phyloP scores from a whole-genome alignment of 2,113 vertebrate genomes.

The Malurus melanocephalus region DNA sequence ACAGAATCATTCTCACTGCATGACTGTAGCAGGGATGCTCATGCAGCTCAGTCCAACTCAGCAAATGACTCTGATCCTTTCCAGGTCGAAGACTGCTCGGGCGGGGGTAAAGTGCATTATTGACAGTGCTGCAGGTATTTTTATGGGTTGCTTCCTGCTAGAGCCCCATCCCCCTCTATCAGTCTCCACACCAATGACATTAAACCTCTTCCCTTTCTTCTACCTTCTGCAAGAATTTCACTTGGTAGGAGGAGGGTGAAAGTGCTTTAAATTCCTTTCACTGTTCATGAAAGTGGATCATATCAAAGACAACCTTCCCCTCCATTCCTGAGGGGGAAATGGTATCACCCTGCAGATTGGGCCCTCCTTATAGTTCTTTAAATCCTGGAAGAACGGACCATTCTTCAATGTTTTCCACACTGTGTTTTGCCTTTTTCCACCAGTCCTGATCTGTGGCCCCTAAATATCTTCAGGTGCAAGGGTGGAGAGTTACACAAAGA shows the following conservation, averaged over 20 bases:
- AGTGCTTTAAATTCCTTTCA: neutral
- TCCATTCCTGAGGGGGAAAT: neutral
- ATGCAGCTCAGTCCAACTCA: neutral
- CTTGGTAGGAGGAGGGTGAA: accelerated
- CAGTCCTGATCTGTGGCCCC: neutral
- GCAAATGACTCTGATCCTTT: neutral
- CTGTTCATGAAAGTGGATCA: neutral
- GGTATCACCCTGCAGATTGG: neutral
- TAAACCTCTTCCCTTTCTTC: neutral
- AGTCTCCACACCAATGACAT: neutral
- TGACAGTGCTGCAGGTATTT: neutral
- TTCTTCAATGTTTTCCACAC: neutral
- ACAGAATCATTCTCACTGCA: accelerated
- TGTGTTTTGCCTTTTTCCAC: neutral
- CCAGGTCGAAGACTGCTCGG: neutral
- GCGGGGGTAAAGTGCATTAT: neutral
- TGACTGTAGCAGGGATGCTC: accelerated
- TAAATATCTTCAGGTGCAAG: neutral
- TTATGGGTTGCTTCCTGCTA: neutral
- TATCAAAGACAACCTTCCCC: neutral
- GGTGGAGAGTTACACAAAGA: neutral
- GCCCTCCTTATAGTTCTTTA: neutral
- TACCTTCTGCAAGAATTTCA: neutral
- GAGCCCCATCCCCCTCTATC: neutral
- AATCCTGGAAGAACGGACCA: neutral